phyloP scores from a whole-genome alignment of 2,888 invertebrate species.

The Scaptodrosophila latifasciaeformis region DNA sequence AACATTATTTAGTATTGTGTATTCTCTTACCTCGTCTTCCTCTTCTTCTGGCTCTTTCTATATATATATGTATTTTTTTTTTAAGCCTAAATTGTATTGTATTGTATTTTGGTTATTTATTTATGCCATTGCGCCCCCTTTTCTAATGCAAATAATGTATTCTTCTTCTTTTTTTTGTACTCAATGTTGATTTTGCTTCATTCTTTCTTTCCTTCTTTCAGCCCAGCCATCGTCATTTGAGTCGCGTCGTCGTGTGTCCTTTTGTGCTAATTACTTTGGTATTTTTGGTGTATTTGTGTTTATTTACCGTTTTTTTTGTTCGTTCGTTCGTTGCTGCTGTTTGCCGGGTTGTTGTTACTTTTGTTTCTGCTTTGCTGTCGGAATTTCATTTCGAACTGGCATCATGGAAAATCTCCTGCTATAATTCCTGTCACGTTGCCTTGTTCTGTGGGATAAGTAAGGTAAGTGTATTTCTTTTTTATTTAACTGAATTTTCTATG shows the following conservation, averaged over 20 bases:
- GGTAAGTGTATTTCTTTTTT: conserved; percentile 46
- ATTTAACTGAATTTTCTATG: conserved; percentile 44
- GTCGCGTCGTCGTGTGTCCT: conserved; percentile 41
- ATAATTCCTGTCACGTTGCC: background rate
- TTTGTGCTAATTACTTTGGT: conserved; percentile 9
- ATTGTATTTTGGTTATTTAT: conserved; percentile 41
- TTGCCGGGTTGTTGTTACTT: no score
- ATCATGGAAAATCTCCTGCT: no score
- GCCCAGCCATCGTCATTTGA: no score
- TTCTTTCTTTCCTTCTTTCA: conserved; percentile 43
- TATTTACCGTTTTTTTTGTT: no score
- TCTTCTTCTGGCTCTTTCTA: conserved; percentile 9
- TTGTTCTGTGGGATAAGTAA: conserved; percentile 12
- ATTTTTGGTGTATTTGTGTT: no score
- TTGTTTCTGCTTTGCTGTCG: no score
- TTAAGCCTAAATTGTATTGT: no score
- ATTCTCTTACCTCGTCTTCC: background rate
- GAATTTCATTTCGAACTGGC: no score
- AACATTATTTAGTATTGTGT: background rate
- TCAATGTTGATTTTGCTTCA: conserved; percentile 39
- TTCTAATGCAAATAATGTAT: conserved; percentile 62
- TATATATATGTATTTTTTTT: no score
- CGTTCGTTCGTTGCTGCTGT: no score
- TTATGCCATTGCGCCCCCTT: conserved; percentile 22
- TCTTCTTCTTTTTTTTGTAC: conserved; percentile 7